Evolutionary conservation across 2,113 vertebrate species (phyloP), one percentile per base, ranked within the genome.

Genomic region (Leptobrachium leishanense): DNA sequence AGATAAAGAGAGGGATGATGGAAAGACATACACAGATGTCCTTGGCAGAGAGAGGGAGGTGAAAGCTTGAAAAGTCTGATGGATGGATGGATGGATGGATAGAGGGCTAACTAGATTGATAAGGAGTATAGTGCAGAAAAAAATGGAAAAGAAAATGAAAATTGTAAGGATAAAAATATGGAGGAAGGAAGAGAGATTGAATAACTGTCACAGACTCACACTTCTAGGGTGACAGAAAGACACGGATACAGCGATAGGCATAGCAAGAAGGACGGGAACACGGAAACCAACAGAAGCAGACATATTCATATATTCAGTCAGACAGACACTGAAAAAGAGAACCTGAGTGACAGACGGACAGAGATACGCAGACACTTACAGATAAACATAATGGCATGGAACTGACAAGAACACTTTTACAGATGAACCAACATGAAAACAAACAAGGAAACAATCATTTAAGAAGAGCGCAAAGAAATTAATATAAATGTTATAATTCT

Each of bases 401-500:
- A 59, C 5, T 57, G 55, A 57, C 55, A 57, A 57, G 13, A 57
- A 5, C 55, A 59, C 1, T 59, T 11, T 59, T 11, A 59, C 1
- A 11, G 13, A 59, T 11, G 10, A 59, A 10, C 55, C 10, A 2
- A 15, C 13, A 59, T 59, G 10, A 59, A 13, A 59, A 59, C 13
- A 11, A 8, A 59, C 10, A 57, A 12, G 13, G 55, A 13, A 10
- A 8, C 6, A 15, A 59, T 8, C 13, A 3, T 13, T 59, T 59
- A 59, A 59, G 10, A 59, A 10, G 4, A 12, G 13, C 2, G 4
- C 11, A 59, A 8, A 10, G 5, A 57, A 8, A 77, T 86, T 83
- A 85, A 84, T 83, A 85, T 83, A 87, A 83, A 59, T 59, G 2
- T 12, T 3, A 15, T 3, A 59, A 59, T 12, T 8, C 10, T 59